Evolutionary conservation across 2,113 vertebrate genomes (phyloP).

Genomic region (Rhinichthys klamathensis): DNA sequence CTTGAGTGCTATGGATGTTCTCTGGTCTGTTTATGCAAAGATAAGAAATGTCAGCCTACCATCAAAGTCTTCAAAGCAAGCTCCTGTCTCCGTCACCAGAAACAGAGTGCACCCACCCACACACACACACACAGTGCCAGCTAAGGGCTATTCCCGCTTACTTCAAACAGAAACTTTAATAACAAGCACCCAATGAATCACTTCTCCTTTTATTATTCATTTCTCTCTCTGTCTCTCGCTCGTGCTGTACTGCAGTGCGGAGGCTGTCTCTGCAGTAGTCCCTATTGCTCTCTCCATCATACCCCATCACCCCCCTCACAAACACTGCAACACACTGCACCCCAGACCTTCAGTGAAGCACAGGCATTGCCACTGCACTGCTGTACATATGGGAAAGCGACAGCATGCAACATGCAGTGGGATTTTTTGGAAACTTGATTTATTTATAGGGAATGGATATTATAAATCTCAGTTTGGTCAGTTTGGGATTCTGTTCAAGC

Average conservation of each 20-base stretch:
- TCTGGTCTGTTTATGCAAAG: not conserved
- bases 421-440: not conserved
- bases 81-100: not conserved
- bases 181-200: constrained; percentile 33
- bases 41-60: constrained; percentile 42
- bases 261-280: constrained; percentile 49
- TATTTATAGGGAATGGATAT: constrained; percentile 1
- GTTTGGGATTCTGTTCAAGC: not conserved
- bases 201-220: constrained; percentile 52
- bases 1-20: not conserved
- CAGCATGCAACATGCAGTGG: not conserved
- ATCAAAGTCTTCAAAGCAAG: constrained; percentile 37
- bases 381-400: not conserved
- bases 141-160: constrained; percentile 43
- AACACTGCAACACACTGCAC: constrained; percentile 11
- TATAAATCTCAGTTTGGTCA: not conserved
- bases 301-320: not conserved
- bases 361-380: not conserved
- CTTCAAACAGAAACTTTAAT: constrained; percentile 57
- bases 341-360: not conserved
- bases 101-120: no score
- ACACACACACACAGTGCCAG: not conserved
- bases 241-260: constrained; percentile 42
- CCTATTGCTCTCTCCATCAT: constrained; percentile 40
- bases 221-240: not conserved